Percentiles rank a stretch among this genome's conserved stretches.
Evolutionary conservation across 2,797 vertebrate genomes (phyloP).

Genomic region (Paedocypris micromegethes): DNA sequence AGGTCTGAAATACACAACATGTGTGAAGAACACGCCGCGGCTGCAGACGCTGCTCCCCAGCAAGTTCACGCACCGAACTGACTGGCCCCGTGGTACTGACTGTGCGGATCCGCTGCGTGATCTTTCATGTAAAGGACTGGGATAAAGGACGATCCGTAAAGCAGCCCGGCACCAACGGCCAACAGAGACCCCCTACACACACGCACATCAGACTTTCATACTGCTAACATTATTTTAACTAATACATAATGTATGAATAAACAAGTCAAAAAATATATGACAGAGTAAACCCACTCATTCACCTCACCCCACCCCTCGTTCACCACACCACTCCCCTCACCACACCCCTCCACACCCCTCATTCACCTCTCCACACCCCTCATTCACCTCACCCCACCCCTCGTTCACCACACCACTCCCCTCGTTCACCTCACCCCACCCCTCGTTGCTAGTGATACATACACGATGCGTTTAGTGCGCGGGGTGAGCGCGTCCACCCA

Average conservation of each 20-base stretch:
- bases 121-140: constrained; percentile 82
- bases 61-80: constrained; percentile 67
- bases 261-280: too few species aligned
- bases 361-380: too few species aligned
- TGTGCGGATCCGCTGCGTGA: constrained; percentile 68
- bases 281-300: too few species aligned
- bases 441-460: constrained; percentile 23
- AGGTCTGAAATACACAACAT: constrained; percentile 62
- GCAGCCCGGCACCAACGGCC: constrained; percentile 70
- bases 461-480: constrained; percentile 49
- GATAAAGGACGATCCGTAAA: constrained; percentile 78
- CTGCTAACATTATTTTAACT: not conserved
- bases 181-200: constrained; percentile 68
- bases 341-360: too few species aligned
- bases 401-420: too few species aligned
- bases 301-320: too few species aligned
- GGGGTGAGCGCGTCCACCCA: constrained; percentile 53
- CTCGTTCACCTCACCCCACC: too few species aligned
- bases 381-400: too few species aligned
- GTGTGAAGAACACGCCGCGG: too few species aligned
- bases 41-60: not conserved
- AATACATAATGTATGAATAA: not conserved
- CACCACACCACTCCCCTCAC: too few species aligned
- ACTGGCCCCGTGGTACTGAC: constrained; percentile 69
- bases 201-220: not conserved